Evolutionary conservation across 2,113 vertebrate species (phyloP).

Genomic region (Calidris pygmaea): DNA sequence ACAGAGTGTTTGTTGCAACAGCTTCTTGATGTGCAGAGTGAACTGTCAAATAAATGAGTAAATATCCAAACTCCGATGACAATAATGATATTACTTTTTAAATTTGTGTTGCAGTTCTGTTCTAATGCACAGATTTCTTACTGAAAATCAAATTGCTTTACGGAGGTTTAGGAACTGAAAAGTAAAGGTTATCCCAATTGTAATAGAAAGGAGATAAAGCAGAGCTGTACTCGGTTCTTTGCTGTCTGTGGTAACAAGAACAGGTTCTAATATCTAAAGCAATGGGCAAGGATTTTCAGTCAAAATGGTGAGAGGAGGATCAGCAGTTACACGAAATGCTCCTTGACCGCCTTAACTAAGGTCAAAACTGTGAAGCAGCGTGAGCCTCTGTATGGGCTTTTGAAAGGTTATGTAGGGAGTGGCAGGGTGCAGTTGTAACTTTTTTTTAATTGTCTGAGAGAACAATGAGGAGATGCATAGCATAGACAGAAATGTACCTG

Average conservation of each 20-base stretch:
- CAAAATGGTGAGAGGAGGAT: neutral
- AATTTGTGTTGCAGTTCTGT: neutral
- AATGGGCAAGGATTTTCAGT: neutral
- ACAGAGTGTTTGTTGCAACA: neutral
- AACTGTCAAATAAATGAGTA: neutral
- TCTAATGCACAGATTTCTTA: neutral
- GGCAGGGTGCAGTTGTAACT: neutral
- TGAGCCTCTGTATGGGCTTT: neutral
- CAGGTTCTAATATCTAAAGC: neutral
- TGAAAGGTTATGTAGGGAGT: neutral
- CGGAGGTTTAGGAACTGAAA: neutral
- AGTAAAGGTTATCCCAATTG: neutral
- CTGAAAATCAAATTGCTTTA: neutral
- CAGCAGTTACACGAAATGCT: neutral
- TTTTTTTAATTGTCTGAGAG: neutral
- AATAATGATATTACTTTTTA: neutral
- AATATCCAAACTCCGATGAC: neutral
- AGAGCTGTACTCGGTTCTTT: neutral
- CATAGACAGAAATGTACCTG: rapidly evolving
- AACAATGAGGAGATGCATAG: neutral
- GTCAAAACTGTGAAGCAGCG: neutral
- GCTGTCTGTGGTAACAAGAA: neutral
- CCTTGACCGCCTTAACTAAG: neutral
- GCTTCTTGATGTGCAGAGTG: neutral
- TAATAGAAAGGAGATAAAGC: neutral